Evolutionary conservation across 1,140 invertebrate species (phyloP), one percentile per base, ranked within the genome.

Genomic region (Heliconius nattereri): DNA sequence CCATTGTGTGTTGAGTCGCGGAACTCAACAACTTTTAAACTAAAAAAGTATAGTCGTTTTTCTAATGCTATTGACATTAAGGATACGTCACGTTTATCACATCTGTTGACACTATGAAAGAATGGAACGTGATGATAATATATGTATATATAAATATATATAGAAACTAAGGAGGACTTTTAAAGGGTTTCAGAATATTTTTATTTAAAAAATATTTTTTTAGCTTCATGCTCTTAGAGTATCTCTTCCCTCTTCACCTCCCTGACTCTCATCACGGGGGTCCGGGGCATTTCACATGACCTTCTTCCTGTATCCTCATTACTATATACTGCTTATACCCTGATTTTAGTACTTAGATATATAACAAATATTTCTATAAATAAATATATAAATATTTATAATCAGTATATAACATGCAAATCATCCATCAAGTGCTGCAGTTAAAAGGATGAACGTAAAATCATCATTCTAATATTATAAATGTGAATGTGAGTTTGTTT

Each of bases 71-170:
- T 66, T 66, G 5, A 6, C 60, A 66, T 66, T 66, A 29, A 23
- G 60, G 26, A 26, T 11, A 66, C 26, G 26, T 66, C 60, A 29
- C 60, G 60, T 66, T 66, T 66, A 66, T 66, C 60, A 66, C 60
- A 66, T 66, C 60, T 66, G 26, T 66, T 66, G 29, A 66, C 60
- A 66, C 23, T 29, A 66, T 23, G 60, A 66, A 29, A 7, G 60
- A 13, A 66, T 66, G 60, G 26, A 16, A 29, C 60, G 60, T 66
- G 26, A 26, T 11, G 60, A 66, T 26, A 13, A 66, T 29, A 66
- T 16, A n/a, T 3, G 54, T n/a, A 11, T 57, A 23, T 23, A 57
- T 57, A 57, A 57, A 57, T 52, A 11, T 52, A 16, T 9, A 23
- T n/a, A 23, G n/a, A 9, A 23, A 57, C 16, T 52, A 52, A 19